Evolutionary conservation across 2,797 vertebrate genomes (phyloP), one percentile per base, ranked within the genome.

Genomic region (Sternotherus odoratus): DNA sequence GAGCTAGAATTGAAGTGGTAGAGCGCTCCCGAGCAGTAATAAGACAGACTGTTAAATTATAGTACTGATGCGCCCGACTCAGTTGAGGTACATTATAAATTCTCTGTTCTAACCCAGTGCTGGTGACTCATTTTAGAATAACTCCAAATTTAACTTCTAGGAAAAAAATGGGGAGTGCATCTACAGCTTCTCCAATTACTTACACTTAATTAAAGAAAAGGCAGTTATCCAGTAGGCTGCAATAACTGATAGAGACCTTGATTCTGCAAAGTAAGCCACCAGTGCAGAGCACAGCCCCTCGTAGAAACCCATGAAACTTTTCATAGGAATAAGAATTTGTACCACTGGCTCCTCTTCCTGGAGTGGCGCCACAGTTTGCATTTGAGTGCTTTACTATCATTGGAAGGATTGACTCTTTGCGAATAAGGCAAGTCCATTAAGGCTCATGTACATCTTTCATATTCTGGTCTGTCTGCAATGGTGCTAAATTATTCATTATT

Each of bases 71-170:
- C 28, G 43, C 54, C 75, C 72, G 74, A 54, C 48, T 49, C 24
- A 79, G 53, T 84, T 81, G 17, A 51, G 81, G 46, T 89, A 87
- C 12, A 79, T 51, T 60, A 33, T 90, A 86, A 90, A 43, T 66
- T 88, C 93, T 77, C 82, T 26, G 77, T 86, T 88, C 66, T 86
- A 46, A 33, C 2, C 2, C 79, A 8, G 88, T 94, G 75, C 87
- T 69, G 50, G 93, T 79, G 69, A 26, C 88, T 85, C 57, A 48
- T 93, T 53, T 83, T 91, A 93, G 87, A 94, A 95, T 93, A 60
- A 26, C 5, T 69, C 87, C 69, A 50, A 28, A 93, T 83, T 50
- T 88, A 89, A 80, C 48, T 10, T 86, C 54, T 85, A 23, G 81
- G 81, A 95, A 86, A 57, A 69, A 36, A 87, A 85, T 57, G 12